These are phyloP conservation scores for Augochlorella aurata DNA, from an alignment of 2,888 invertebrate genomes.

Conservation along the genomic window DNA sequence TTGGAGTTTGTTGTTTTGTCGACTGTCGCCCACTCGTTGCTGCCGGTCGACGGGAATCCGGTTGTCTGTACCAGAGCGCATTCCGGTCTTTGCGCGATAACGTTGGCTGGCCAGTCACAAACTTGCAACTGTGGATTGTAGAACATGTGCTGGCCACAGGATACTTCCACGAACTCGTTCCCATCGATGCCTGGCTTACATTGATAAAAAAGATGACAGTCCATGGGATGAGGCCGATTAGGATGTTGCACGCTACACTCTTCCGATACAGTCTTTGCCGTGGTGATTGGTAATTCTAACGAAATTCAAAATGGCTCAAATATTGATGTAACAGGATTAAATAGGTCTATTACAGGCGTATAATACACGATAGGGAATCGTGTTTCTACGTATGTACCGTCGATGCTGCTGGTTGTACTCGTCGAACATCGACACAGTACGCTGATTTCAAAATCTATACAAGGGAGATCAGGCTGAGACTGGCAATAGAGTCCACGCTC, in stretches of 20 bases:
- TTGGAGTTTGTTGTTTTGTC: neutral
- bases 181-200: constrained; percentile 83
- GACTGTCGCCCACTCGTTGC: constrained; percentile 50
- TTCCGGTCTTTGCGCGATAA: constrained; percentile 84
- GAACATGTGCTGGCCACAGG: constrained; percentile 86
- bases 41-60: constrained; percentile 11
- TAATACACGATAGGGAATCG: no score
- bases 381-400: neutral
- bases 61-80: constrained; percentile 81
- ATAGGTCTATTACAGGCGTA: neutral
- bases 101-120: constrained; percentile 86
- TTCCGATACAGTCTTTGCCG: neutral
- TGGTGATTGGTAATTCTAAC: neutral
- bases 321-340: neutral
- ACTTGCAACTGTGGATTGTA: constrained; percentile 86
- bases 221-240: constrained; percentile 85
- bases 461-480: constrained; percentile 81
- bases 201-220: constrained; percentile 88
- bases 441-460: constrained; percentile 92
- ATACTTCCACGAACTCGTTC: constrained; percentile 85
- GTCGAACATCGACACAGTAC: constrained; percentile 87
- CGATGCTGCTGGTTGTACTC: constrained; percentile 13
- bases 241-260: constrained; percentile 82
- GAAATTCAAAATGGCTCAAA: neutral
- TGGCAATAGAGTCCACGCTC: constrained; percentile 88